phyloP scores from a whole-genome alignment of 1,140 invertebrate genomes.

The Riptortus pedestris region DNA sequence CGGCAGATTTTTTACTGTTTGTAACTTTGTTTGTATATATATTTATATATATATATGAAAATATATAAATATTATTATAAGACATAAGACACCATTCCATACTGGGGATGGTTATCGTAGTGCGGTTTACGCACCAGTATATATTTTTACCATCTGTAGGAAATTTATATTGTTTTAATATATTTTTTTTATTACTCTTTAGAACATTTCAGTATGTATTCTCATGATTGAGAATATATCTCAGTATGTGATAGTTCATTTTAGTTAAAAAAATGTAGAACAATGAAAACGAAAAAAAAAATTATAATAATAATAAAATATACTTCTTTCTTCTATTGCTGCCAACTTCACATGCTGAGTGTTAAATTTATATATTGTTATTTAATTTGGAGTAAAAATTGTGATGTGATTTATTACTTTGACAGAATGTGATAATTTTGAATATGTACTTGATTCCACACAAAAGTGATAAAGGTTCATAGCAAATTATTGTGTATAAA shows the following conservation, averaged over 20 bases:
- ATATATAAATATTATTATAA: constrained; percentile 18
- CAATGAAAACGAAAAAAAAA: no score
- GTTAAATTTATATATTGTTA: no score
- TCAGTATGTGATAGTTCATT: constrained; percentile 14
- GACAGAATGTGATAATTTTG: not conserved
- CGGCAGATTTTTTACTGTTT: constrained; percentile 27
- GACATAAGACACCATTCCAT: constrained; percentile 21
- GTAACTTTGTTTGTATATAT: constrained; percentile 28
- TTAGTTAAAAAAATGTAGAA: not conserved
- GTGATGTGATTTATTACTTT: not conserved
- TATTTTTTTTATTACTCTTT: not conserved
- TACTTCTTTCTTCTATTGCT: no score
- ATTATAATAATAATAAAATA: no score
- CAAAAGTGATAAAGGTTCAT: not conserved
- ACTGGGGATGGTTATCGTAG: constrained; percentile 23
- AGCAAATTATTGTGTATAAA: not conserved
- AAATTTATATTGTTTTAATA: not conserved
- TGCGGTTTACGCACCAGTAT: constrained; percentile 20
- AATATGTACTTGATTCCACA: not conserved
- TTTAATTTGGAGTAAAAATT: no score
- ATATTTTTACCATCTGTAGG: constrained; percentile 15
- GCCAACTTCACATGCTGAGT: no score
- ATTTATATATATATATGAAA: constrained; percentile 23
- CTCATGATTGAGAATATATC: constrained; percentile 7
- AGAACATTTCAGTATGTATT: not conserved